phyloP scores from a whole-genome alignment of 1,140 invertebrate genomes.

The Heliconius congener region DNA sequence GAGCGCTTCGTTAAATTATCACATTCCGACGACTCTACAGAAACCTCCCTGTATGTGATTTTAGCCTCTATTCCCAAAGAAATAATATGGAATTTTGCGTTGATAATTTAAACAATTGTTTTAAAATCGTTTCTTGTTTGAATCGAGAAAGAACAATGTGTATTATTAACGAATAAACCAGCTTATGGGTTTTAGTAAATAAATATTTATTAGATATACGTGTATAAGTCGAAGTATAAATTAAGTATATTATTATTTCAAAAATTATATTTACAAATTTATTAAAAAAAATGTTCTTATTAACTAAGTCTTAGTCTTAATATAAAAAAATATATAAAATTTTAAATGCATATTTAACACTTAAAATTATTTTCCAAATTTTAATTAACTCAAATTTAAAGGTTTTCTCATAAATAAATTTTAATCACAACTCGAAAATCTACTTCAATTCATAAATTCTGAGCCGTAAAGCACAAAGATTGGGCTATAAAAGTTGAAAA shows the following conservation, averaged over 20 bases:
- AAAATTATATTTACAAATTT: too few species aligned
- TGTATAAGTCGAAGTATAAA: too few species aligned
- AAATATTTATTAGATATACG: background rate
- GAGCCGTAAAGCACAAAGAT: conserved; percentile 25
- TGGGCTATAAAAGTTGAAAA: conserved; percentile 23
- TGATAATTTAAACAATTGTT: background rate
- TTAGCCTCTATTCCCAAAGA: background rate
- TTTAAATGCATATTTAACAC: background rate
- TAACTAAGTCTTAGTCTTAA: background rate
- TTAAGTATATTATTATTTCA: too few species aligned
- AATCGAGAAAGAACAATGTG: conserved; percentile 12
- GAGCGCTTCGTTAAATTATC: conserved; percentile 12
- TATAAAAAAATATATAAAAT: background rate
- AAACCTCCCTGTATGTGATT: background rate
- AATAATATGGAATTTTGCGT: background rate
- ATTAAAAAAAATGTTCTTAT: background rate
- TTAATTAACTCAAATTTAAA: background rate
- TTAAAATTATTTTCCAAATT: background rate
- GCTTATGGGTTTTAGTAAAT: background rate
- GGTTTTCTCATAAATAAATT: background rate
- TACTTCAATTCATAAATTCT: conserved; percentile 15
- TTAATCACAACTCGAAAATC: conserved; percentile 20
- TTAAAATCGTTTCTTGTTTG: conserved; percentile 1
- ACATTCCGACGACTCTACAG: conserved; percentile 7
- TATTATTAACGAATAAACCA: background rate